Evolutionary conservation across 2,888 invertebrate genomes (phyloP).

Genomic region (Nasonovia ribisnigri): DNA sequence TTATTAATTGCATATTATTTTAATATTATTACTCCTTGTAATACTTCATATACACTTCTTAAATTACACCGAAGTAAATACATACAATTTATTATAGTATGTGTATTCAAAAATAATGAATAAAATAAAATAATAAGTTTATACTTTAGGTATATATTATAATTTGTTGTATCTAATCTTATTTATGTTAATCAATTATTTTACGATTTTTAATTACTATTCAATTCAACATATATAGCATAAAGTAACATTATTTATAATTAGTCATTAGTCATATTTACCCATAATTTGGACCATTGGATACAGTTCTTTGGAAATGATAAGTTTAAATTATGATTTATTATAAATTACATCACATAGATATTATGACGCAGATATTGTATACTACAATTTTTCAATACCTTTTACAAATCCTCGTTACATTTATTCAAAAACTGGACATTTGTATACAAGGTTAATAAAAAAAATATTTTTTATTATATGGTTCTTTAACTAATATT

Average conservation of each 20-base stretch:
- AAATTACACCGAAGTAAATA: not conserved
- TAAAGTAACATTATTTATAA: not conserved
- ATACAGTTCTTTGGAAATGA: not conserved
- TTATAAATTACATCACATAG: not conserved
- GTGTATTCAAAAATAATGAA: not conserved
- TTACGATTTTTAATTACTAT: not conserved
- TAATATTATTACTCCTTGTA: not conserved
- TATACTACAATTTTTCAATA: not conserved
- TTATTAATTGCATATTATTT: not conserved
- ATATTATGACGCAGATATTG: not conserved
- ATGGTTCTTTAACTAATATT: no score
- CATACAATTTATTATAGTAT: no score
- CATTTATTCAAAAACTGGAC: not conserved
- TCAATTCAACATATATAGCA: not conserved
- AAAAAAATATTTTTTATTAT: not conserved
- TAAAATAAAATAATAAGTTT: not conserved
- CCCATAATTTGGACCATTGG: not conserved
- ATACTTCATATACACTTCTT: not conserved
- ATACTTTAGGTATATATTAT: not conserved
- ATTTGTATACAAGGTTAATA: not conserved
- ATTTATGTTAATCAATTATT: not conserved
- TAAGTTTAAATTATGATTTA: not conserved
- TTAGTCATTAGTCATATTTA: not conserved
- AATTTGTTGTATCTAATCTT: not conserved
- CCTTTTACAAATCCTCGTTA: not conserved